Percentiles rank a stretch among this genome's conserved stretches.
Conservation (phyloP, 2,888 invertebrate genomes). For the Neoaliturus tenellus region DNA sequence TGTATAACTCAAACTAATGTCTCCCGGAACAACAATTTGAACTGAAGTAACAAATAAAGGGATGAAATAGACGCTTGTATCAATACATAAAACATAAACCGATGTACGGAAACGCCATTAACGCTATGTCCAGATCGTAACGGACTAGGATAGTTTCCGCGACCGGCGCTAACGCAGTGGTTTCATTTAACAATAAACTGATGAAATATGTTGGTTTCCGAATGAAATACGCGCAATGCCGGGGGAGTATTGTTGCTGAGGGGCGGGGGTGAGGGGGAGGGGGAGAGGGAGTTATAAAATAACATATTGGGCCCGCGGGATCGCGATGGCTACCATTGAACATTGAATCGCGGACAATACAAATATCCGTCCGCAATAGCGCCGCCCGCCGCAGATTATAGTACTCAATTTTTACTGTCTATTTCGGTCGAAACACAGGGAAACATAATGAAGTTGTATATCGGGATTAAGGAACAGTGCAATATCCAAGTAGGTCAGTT, state of each 20-base stretch:
- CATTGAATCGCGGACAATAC: slow-evolving; percentile 50
- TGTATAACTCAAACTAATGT: slow-evolving; percentile 11
- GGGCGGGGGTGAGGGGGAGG: neutral
- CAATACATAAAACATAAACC: slow-evolving; percentile 20
- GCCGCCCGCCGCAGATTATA: slow-evolving; percentile 7
- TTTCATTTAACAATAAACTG: slow-evolving; percentile 48
- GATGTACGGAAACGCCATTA: slow-evolving; percentile 4
- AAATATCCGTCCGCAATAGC: slow-evolving; percentile 24
- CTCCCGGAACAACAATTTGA: slow-evolving; percentile 2
- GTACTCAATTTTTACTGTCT: slow-evolving; percentile 25
- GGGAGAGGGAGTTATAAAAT: slow-evolving; percentile 40
- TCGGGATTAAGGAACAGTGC: neutral
- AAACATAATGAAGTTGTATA: neutral
- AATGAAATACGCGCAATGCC: slow-evolving; percentile 16
- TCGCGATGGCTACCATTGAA: slow-evolving; percentile 27
- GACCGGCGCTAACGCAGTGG: neutral
- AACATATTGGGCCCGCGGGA: slow-evolving; percentile 45
- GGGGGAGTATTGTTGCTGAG: neutral
- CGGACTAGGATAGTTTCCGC: neutral
- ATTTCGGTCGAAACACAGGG: neutral
- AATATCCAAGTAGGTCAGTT: neutral
- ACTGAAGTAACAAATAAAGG: slow-evolving; percentile 25
- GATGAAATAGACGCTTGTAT: slow-evolving; percentile 27
- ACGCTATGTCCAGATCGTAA: slow-evolving; percentile 15
- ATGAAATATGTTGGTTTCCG: slow-evolving; percentile 25